Conservation (phyloP, 2,797 vertebrate species). For the Potorous gilbertii region DNA sequence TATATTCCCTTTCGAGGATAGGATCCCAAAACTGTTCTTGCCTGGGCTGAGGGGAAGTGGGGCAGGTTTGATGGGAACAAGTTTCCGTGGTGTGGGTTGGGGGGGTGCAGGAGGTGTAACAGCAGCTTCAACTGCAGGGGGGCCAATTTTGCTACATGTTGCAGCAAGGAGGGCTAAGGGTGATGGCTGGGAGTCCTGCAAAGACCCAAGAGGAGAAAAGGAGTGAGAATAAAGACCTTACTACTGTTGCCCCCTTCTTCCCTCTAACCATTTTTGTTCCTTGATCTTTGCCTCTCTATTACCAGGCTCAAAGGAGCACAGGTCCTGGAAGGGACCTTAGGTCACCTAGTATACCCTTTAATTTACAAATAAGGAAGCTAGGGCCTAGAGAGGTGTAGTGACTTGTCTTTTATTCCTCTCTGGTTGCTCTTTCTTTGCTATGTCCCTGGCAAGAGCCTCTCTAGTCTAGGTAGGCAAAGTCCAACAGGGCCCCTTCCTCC, state of each 20-base stretch:
- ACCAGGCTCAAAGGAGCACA: not conserved
- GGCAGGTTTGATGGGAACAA: conserved; percentile 96
- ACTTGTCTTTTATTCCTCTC: not conserved
- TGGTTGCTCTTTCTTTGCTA: not conserved
- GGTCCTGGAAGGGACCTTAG: not conserved
- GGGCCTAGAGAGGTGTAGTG: not conserved
- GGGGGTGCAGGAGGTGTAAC: conserved; percentile 88
- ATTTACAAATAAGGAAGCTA: not conserved
- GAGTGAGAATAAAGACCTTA: not conserved
- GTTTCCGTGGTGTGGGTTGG: conserved; percentile 91
- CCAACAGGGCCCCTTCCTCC: not conserved
- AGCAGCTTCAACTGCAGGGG: conserved; percentile 94
- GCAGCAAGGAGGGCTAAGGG: conserved; percentile 96
- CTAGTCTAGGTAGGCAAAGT: not conserved
- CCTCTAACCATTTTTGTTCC: not conserved
- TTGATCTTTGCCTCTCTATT: not conserved
- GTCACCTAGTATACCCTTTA: not conserved
- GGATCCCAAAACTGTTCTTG: conserved; percentile 92
- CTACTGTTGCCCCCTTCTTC: not conserved
- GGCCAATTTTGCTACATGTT: conserved; percentile 99
- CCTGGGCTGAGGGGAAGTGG: conserved; percentile 92
- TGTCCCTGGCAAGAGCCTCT: not conserved
- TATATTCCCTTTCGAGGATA: conserved; percentile 94
- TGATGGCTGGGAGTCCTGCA: conserved; percentile 95
- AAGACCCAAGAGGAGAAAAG: conserved; percentile 27